Evolutionary conservation across 2,113 vertebrate genomes (phyloP), one percentile per base, ranked within the genome.

Genomic region (Tamias sibiricus): DNA sequence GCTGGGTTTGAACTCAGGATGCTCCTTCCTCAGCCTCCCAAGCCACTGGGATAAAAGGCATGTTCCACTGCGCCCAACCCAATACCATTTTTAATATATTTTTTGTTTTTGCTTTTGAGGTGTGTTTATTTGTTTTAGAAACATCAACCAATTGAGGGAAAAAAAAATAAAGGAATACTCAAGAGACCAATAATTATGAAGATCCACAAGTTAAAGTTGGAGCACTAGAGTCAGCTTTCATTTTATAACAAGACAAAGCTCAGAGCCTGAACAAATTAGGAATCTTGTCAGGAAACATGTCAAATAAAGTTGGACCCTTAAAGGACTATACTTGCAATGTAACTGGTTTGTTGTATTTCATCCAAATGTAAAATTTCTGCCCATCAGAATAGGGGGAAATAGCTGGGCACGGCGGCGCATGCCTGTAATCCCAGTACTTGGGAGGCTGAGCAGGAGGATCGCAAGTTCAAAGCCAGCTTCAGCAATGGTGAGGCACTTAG

Each of bases 321-420:
- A 30, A 35, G 32, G 5, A 64, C 35, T 40, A 2, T 37, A 52
- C 66, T 28, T 28, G 92, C 40, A 64, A 19, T 52, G 52, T 62
- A 62, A 72, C n/a, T 24, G 44, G 54, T 57, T n/a, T 44, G 28
- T 49, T 71, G 8, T 28, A 37, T 62, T 71, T 66, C 22, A 72
- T 71, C 42, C 82, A 88, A 95, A 81, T 81, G 54, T 66, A 54
- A 30, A 91, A 92, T 17, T 44, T 87, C 54, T 57, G 54, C 54
- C 54, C 54, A n/a, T 42, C 54, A 80, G 28, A 80, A 72, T 42
- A 4, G 52, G 49, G 62, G 16, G n/a, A 72, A 91, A 24, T 57
- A 57, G n/a, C n/a, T n/a, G n/a, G n/a, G 59, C 28, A 24, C 59
- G 2, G 9, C 28, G 28, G 59, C 9, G 11, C 8, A 62, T 28